These are phyloP conservation scores for Squalus acanthias DNA, from an alignment of 2,797 vertebrate genomes.

Conservation along the genomic window DNA sequence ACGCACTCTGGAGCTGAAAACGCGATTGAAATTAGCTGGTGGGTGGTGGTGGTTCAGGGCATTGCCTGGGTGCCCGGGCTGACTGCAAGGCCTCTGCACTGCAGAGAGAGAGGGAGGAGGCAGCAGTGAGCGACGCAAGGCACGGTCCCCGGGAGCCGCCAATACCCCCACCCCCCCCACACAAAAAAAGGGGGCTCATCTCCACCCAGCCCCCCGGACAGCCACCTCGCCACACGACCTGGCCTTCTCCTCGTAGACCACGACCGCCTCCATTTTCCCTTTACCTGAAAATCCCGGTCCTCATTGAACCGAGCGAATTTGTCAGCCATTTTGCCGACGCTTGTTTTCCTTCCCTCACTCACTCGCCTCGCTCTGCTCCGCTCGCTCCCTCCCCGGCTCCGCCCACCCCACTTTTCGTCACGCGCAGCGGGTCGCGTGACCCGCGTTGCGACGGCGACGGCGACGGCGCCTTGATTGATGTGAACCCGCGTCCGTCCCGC, in stretches of 20 bases:
- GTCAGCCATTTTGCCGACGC: slow-evolving; percentile 88
- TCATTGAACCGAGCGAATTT: slow-evolving; percentile 98
- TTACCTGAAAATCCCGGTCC: slow-evolving; percentile 98
- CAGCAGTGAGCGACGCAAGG: neutral
- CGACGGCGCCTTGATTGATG: neutral
- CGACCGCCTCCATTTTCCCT: neutral
- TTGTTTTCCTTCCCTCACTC: neutral
- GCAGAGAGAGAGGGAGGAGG: neutral
- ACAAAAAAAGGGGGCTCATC: neutral
- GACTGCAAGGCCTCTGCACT: neutral
- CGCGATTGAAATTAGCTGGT: neutral
- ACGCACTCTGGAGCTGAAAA: too few species aligned
- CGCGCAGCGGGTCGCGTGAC: neutral
- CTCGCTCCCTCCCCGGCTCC: neutral
- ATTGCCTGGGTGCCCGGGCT: neutral
- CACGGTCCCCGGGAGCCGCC: neutral
- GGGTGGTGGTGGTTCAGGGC: too few species aligned
- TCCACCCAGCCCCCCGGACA: slow-evolving; percentile 45
- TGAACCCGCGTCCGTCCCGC: neutral
- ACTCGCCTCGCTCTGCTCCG: slow-evolving; percentile 38
- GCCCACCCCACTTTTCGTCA: neutral
- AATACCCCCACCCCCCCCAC: neutral
- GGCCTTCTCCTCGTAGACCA: neutral
- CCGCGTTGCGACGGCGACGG: neutral
- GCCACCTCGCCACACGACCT: slow-evolving; percentile 39